phyloP scores from a whole-genome alignment of 1,140 invertebrate genomes.

The Drosophila kurseongensis region DNA sequence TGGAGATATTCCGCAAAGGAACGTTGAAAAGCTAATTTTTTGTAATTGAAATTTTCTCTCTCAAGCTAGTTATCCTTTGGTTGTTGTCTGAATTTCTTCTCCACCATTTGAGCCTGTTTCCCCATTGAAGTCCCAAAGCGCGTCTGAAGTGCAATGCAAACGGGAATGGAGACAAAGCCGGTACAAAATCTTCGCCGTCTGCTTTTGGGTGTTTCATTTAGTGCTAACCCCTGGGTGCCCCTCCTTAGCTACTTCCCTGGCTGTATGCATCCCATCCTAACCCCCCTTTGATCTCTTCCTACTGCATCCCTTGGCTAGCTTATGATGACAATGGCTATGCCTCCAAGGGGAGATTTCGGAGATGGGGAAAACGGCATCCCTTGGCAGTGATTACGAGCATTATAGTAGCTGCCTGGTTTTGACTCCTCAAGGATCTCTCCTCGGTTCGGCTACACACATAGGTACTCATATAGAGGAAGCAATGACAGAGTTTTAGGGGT shows the following conservation, averaged over 20 bases:
- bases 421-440: constrained; percentile 52
- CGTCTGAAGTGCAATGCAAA: constrained; percentile 52
- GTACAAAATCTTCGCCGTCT: constrained; percentile 37
- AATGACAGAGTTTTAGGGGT: constrained; percentile 18
- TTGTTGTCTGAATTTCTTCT: constrained; percentile 3
- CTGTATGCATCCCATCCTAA: background rate
- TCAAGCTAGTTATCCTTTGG: background rate
- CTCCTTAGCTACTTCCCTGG: background rate
- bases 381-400: constrained; percentile 60
- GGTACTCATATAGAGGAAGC: constrained; percentile 15
- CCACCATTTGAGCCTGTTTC: constrained; percentile 7
- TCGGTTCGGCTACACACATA: constrained; percentile 4
- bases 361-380: constrained; percentile 27
- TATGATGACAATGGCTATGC: constrained; percentile 56
- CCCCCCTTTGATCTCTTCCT: constrained; percentile 18
- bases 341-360: constrained; percentile 21
- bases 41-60: background rate
- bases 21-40: too few relatives aligned
- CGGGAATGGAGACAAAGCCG: constrained; percentile 47
- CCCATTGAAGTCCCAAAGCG: constrained; percentile 33
- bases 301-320: constrained; percentile 32
- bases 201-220: constrained; percentile 49
- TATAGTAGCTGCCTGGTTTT: constrained; percentile 52
- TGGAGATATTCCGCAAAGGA: too few relatives aligned
- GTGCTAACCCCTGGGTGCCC: constrained; percentile 37